Evolutionary conservation across 92 coral and sea anemone genomes (phyloP).

Genomic region (Umimayanthus chanpuru): DNA sequence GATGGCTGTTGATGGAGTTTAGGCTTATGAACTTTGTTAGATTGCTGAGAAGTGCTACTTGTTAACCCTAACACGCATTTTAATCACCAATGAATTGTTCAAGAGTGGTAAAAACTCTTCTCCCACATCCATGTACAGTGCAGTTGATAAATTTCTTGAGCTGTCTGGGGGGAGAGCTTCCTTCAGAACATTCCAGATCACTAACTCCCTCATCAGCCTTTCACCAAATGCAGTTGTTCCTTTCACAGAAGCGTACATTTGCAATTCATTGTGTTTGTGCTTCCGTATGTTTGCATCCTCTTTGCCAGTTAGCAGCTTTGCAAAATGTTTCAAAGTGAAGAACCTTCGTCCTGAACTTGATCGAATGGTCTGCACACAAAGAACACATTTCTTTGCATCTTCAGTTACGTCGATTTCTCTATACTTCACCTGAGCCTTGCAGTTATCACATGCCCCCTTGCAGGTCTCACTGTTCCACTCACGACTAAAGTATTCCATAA

Average conservation of each 20-base stretch:
- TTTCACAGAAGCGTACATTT: constrained; percentile 30
- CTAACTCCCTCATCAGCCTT: constrained; percentile 24
- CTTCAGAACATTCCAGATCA: constrained; percentile 7
- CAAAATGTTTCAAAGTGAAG: constrained; percentile 37
- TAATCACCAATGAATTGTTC: constrained; percentile 13
- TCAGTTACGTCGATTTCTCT: constrained; percentile 28
- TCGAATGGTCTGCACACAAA: constrained; percentile 31
- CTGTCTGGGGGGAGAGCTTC: constrained; percentile 30
- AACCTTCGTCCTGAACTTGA: neutral
- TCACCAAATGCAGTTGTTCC: constrained; percentile 49
- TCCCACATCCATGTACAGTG: constrained; percentile 44
- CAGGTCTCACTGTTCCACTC: neutral
- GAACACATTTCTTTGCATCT: constrained; percentile 28
- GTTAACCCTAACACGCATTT: neutral
- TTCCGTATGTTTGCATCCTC: constrained; percentile 36
- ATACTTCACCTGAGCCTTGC: neutral
- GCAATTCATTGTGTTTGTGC: constrained; percentile 35
- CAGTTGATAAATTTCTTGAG: constrained; percentile 21
- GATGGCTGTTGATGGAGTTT: too few species aligned
- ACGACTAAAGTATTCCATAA: constrained; percentile 39
- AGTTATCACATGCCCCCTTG: constrained; percentile 31
- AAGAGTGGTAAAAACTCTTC: constrained; percentile 25
- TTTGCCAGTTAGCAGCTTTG: constrained; percentile 44
- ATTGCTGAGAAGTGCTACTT: neutral
- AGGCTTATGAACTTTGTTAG: too few species aligned